These are phyloP conservation scores for Hypomesus transpacificus DNA, from an alignment of 2,113 vertebrate species.

Conservation along the genomic window DNA sequence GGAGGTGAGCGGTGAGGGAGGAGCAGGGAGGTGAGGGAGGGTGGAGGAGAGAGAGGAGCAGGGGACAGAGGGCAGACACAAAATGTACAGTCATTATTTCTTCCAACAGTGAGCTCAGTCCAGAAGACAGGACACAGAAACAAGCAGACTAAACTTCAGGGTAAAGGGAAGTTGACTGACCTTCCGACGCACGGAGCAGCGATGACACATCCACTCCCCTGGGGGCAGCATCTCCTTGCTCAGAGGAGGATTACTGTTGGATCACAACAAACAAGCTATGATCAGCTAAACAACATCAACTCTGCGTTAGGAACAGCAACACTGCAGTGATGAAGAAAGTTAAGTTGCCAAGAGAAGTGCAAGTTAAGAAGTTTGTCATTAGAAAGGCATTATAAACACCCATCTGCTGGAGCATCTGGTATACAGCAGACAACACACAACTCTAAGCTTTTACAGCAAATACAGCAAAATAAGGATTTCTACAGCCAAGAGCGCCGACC, in stretches of 20 bases:
- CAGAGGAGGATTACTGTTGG: conserved; percentile 87
- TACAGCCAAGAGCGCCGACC: too few species aligned
- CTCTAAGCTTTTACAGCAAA: too few species aligned
- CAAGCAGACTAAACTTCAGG: neutral
- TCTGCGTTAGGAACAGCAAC: neutral
- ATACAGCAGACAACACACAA: too few species aligned
- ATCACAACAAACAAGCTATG: neutral
- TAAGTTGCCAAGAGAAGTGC: neutral
- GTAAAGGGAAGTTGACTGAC: conserved; percentile 62
- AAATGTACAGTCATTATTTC: too few species aligned
- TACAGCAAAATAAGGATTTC: too few species aligned
- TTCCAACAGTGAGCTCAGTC: too few species aligned
- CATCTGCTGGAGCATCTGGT: too few species aligned
- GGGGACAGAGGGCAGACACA: neutral
- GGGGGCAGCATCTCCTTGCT: conserved; percentile 99
- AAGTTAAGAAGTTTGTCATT: too few species aligned
- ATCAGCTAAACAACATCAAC: conserved; percentile 1
- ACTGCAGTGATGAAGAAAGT: neutral
- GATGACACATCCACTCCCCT: conserved; percentile 99
- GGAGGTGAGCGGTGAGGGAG: too few species aligned
- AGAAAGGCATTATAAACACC: too few species aligned
- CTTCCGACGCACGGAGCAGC: conserved; percentile 93
- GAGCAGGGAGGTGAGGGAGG: too few species aligned
- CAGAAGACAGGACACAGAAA: neutral
- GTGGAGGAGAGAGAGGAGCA: too few species aligned